Base-by-base conservation (phyloP, 2,797 vertebrate genomes). In the Sebastes matsubarae region DNA sequence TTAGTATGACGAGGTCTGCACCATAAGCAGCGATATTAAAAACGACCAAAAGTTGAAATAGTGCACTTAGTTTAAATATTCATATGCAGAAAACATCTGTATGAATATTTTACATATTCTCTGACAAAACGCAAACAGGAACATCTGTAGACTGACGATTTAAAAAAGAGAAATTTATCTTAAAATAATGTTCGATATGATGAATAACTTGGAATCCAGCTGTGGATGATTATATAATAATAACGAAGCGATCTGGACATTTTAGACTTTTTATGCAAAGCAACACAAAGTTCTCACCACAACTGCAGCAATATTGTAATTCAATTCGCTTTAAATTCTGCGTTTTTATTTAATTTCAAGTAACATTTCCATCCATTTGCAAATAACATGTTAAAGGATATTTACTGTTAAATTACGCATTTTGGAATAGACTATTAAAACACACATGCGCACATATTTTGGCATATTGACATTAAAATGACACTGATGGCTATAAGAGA, bases 81-180 rank as follows among this genome's bases (percentile, higher is more conserved):
- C 1, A 70, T 76, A 77, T 80, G 66, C 70, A 81, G 42, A 78
- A 83, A 74, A 68, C 8, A 67, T 55, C 11, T 52, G 59, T 46
- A 81, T 75, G 25, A 0, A 38, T 34, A 79, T 89, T 69, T 69
- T 75, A 67, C 52, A 91, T 91, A 65, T 75, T 83, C 9, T 42
- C 20, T 2, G 27, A 8, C 2, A 36, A 29, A 65, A 63, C 20
- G 12, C 20, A 13, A 11, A 58, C 14, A 36, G 13, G 4, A 38
- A 68, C 54, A 61, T 42, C 18, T 27, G 9, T 29, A 32, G 22
- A 34, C 22, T 27, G 32, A 24, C 7, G 14, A 25, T 68, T 60
- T 38, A 27, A 71, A 81, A 81, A 36, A 10, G 16, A 0, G 1
- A 34, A 24, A 79, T 11, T 0, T 30, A 8, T 27, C 58, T 22